Conservation (phyloP, 2,113 vertebrate species). For the Desmodus rotundus region DNA sequence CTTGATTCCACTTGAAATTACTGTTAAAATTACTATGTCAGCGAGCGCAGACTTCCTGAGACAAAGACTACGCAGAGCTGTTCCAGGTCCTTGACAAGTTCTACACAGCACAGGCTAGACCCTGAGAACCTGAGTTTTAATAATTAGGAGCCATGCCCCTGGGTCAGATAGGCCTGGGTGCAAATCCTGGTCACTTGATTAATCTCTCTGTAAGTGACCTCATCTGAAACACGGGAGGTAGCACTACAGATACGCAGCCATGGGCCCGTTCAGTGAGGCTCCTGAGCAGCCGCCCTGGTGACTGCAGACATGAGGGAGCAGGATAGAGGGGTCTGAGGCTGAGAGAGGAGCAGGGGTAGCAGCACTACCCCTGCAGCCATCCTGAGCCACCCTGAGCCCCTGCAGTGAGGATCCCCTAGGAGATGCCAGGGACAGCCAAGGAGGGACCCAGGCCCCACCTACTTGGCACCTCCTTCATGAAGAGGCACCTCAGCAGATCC, state of each 20-base stretch:
- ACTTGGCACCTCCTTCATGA: not conserved
- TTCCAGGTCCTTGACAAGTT: not conserved
- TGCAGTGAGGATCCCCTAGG: not conserved
- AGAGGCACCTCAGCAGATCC: not conserved
- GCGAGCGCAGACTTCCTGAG: not conserved
- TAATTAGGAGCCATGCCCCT: not conserved
- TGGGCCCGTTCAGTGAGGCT: not conserved
- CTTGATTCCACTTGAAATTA: not conserved
- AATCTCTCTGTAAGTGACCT: not conserved
- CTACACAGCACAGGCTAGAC: not conserved
- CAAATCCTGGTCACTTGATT: not conserved
- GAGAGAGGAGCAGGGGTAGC: not conserved
- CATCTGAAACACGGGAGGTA: not conserved
- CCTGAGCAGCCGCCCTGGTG: not conserved
- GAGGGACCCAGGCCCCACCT: too few species aligned
- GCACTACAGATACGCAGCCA: rapidly evolving
- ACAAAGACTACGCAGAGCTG: not conserved
- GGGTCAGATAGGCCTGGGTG: not conserved
- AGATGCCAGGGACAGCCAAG: not conserved
- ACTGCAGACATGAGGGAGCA: not conserved
- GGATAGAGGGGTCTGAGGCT: not conserved
- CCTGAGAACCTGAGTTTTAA: not conserved
- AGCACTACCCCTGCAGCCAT: not conserved
- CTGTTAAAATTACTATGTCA: not conserved
- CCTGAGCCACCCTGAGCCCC: not conserved